phyloP scores from a whole-genome alignment of 2,797 vertebrate genomes.

The Eutrigla gurnardus region DNA sequence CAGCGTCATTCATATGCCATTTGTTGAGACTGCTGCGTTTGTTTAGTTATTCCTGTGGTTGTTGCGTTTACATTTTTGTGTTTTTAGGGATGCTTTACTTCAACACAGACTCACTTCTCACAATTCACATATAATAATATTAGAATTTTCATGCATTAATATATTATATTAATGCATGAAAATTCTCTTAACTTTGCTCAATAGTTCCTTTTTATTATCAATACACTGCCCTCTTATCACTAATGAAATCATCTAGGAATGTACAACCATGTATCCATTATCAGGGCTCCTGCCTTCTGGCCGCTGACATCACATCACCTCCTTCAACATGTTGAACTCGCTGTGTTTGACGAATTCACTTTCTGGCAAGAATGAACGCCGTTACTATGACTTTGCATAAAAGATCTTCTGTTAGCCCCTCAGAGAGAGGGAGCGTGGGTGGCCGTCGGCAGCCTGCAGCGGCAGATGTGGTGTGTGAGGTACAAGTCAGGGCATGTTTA shows the following conservation, averaged over 20 bases:
- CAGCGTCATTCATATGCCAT: too few species aligned
- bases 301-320: conserved; percentile 32
- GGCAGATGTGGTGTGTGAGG: conserved; percentile 61
- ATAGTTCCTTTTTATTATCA: background rate
- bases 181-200: background rate
- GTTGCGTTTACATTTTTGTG: background rate
- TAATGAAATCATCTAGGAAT: background rate
- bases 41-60: background rate
- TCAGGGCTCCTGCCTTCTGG: conserved; percentile 21
- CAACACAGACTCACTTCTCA: background rate
- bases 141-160: background rate
- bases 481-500: conserved; percentile 57
- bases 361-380: conserved; percentile 33
- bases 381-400: conserved; percentile 56
- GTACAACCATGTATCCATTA: background rate
- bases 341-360: conserved; percentile 19
- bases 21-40: background rate
- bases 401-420: conserved; percentile 45
- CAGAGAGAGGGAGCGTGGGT: conserved; percentile 30
- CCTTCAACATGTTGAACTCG: conserved; percentile 26
- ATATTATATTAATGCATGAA: background rate
- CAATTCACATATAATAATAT: background rate
- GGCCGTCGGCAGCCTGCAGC: conserved; percentile 43
- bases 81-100: background rate
- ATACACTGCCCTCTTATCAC: background rate